Percentiles rank a stretch among this genome's conserved stretches.
phyloP scores from a whole-genome alignment of 1,140 invertebrate genomes.

The Brachionus angularis region DNA sequence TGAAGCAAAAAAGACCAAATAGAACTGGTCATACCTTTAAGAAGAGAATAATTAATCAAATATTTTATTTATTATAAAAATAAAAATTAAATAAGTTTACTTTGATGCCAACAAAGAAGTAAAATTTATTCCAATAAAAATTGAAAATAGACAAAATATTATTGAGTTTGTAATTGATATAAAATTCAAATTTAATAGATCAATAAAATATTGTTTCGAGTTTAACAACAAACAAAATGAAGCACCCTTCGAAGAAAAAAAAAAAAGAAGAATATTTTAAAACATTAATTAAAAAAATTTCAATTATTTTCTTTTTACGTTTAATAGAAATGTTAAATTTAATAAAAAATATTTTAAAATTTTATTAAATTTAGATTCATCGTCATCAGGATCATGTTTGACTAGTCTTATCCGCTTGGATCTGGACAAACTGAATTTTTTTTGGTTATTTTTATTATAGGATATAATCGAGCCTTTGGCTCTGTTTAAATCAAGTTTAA shows the following conservation, averaged over 20 bases:
- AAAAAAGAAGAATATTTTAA: no score
- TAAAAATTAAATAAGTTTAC: not conserved
- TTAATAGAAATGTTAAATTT: conserved; percentile 12
- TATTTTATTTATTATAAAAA: no score
- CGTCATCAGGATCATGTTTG: not conserved
- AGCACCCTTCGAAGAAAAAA: not conserved
- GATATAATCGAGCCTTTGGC: not conserved
- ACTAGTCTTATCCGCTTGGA: not conserved
- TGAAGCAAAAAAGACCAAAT: conserved; percentile 27
- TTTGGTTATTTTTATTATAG: conserved; percentile 5
- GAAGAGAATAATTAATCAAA: no score
- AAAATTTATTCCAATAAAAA: not conserved
- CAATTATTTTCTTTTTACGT: not conserved
- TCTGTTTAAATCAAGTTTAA: conserved; percentile 12
- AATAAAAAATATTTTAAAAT: conserved; percentile 13
- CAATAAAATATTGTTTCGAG: conserved; percentile 33
- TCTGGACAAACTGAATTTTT: conserved; percentile 29
- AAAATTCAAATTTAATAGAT: conserved; percentile 26
- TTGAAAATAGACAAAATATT: conserved; percentile 12
- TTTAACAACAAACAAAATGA: conserved; percentile 28
- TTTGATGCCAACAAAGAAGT: not conserved
- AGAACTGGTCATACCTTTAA: conserved; percentile 4
- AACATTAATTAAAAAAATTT: not conserved
- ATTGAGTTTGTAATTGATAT: conserved; percentile 17
- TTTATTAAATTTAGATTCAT: conserved; percentile 16